Evolutionary conservation across 2,888 invertebrate species (phyloP), one percentile per base, ranked within the genome.

Genomic region (Diadegma fenestrale): DNA sequence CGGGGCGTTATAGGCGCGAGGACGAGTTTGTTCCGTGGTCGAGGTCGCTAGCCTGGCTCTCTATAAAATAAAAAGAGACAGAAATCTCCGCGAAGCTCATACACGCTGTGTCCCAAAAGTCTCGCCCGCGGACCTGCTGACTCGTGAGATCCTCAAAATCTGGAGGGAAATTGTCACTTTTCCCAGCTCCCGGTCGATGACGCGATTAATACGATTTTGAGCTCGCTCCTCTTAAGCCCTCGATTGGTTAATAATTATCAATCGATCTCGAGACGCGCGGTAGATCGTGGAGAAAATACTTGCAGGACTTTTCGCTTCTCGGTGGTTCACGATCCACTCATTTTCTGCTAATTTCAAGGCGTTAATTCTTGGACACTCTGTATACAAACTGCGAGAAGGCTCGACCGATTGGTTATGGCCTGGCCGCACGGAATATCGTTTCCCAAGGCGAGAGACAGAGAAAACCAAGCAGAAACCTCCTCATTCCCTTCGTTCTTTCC

Each of bases 341-440:
- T 2, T 6, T 26, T 26, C 22, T 12, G 54, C 12, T 14, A 14
- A 58, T 58, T 14, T 12, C 0, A 26, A 22, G 22, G 4, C n/a
- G 26, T 26, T 58, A 26, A 58, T 26, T 58, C 19, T 22, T 12
- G 54, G 54, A 26, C 54, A 58, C 54, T 58, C 54, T 22, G 26
- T 58, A 72, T 72, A 61, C 66, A 80, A 71, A 72, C 77, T 80
- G 73, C 66, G 82, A 66, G 71, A 72, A 80, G 80, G 84, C 84
- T 88, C 86, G 79, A 88, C 85, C 84, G 87, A 88, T 88, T 87
- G 88, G 88, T 87, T 87, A 85, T 87, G 87, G 88, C 87, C 83
- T 88, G 86, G 86, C 82, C 75, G 82, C 84, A 82, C 80, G 86
- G 86, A 87, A 87, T 77, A 66, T 87, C 84, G 84, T 72, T 87